Conservation (phyloP, 2,888 invertebrate genomes). For the Trichogramma evanescens region DNA sequence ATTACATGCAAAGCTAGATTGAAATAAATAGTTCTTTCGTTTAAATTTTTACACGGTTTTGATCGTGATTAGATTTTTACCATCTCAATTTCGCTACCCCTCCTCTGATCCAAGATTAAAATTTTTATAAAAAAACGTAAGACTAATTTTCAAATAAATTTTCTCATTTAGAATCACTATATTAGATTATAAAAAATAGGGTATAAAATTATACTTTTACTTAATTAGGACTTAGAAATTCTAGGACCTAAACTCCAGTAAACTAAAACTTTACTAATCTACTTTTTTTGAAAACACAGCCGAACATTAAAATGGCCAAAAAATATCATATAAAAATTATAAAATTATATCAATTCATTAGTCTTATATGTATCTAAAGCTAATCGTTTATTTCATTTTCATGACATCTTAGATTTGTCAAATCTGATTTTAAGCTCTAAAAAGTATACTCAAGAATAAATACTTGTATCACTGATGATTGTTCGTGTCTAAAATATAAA, state of each 20-base stretch:
- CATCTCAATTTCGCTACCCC: conserved; percentile 23
- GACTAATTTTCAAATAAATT: conserved; percentile 7
- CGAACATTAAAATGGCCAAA: too few species aligned
- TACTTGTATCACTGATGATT: not conserved
- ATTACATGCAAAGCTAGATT: too few species aligned
- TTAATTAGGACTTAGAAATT: conserved; percentile 20
- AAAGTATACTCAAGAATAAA: not conserved
- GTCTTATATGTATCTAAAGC: too few species aligned
- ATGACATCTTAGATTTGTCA: too few species aligned
- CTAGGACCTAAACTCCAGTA: too few species aligned
- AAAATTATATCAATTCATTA: too few species aligned
- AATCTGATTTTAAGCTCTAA: not conserved
- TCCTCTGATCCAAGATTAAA: conserved; percentile 30
- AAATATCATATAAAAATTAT: too few species aligned
- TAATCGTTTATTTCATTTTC: too few species aligned
- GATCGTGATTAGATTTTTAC: not conserved
- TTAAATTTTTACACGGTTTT: not conserved
- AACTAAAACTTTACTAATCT: too few species aligned
- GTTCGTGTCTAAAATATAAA: not conserved
- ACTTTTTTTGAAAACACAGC: too few species aligned
- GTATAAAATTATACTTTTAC: conserved; percentile 46
- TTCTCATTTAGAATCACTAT: conserved; percentile 23
- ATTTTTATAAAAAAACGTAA: not conserved
- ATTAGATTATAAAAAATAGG: conserved; percentile 45
- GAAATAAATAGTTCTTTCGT: too few species aligned